Conservation (phyloP, 53 echinoderm and acorn worm species). For the Zoroaster sp. region DNA sequence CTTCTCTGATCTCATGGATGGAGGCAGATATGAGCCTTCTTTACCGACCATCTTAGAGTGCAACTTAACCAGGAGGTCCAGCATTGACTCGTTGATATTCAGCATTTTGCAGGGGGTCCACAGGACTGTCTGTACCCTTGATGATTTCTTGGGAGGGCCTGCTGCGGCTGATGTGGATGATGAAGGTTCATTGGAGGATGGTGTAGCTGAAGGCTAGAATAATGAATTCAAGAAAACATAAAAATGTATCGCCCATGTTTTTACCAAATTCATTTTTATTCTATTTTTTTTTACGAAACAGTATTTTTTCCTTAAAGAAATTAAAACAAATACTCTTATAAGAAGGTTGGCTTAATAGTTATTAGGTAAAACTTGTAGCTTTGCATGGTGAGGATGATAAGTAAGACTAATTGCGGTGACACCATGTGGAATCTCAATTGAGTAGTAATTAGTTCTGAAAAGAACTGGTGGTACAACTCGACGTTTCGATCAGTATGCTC, state of each 20-base stretch:
- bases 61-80: slow-evolving; percentile 83
- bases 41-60: slow-evolving; percentile 75
- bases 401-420: too few species aligned
- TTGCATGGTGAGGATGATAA: too few species aligned
- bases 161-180: slow-evolving; percentile 1
- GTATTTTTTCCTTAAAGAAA: background rate
- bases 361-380: too few species aligned
- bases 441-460: too few species aligned
- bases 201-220: background rate
- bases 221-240: background rate
- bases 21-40: slow-evolving; percentile 71
- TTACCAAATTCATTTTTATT: too few species aligned
- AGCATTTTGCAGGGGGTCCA: slow-evolving; percentile 19
- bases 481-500: too few species aligned
- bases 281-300: background rate
- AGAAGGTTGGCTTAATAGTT: too few species aligned
- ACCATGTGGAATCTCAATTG: too few species aligned
- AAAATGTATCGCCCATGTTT: background rate
- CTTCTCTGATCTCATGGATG: slow-evolving; percentile 11
- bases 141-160: slow-evolving; percentile 3
- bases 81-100: slow-evolving; percentile 75
- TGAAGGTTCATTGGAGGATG: background rate
- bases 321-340: too few species aligned
- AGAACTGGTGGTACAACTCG: too few species aligned
- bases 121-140: slow-evolving; percentile 12